phyloP scores from a whole-genome alignment of 2,888 invertebrate genomes.

The Colletes collaris region DNA sequence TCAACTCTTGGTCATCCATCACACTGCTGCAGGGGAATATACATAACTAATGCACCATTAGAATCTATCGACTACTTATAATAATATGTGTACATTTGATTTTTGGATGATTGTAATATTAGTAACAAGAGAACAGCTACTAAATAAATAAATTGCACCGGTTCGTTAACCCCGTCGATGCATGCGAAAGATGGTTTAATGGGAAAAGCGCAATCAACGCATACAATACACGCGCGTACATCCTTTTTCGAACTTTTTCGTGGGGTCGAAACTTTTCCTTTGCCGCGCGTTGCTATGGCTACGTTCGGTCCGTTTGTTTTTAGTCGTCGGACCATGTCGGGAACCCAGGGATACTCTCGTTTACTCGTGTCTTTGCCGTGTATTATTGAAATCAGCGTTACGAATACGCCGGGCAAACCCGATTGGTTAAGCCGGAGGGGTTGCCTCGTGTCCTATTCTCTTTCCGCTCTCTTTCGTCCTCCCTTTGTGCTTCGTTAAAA shows the following conservation, averaged over 20 bases:
- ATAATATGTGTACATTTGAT: too few relatives aligned
- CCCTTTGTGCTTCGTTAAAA: slow-evolving; percentile 58
- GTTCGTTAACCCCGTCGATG: background rate
- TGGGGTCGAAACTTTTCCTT: slow-evolving; percentile 34
- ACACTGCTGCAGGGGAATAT: too few relatives aligned
- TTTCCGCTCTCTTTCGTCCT: slow-evolving; percentile 36
- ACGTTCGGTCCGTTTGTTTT: slow-evolving; percentile 73
- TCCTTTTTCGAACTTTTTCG: slow-evolving; percentile 1
- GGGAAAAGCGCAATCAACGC: background rate
- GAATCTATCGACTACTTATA: too few relatives aligned
- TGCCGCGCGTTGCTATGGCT: slow-evolving; percentile 67
- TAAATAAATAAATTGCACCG: background rate
- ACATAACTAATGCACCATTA: too few relatives aligned
- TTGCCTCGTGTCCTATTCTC: slow-evolving; percentile 34
- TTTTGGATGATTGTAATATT: too few relatives aligned
- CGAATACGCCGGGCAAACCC: slow-evolving; percentile 67
- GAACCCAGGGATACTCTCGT: slow-evolving; percentile 45
- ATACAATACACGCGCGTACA: too few relatives aligned
- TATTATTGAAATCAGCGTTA: slow-evolving; percentile 73
- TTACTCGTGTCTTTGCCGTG: slow-evolving; percentile 57
- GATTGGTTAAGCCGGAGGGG: slow-evolving; percentile 71
- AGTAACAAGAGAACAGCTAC: too few relatives aligned
- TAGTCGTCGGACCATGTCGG: slow-evolving; percentile 71
- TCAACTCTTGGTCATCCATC: too few relatives aligned
- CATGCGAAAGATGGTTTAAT: background rate